Base-by-base conservation (phyloP, 2,888 invertebrate genomes). In the Tachina lurida region DNA sequence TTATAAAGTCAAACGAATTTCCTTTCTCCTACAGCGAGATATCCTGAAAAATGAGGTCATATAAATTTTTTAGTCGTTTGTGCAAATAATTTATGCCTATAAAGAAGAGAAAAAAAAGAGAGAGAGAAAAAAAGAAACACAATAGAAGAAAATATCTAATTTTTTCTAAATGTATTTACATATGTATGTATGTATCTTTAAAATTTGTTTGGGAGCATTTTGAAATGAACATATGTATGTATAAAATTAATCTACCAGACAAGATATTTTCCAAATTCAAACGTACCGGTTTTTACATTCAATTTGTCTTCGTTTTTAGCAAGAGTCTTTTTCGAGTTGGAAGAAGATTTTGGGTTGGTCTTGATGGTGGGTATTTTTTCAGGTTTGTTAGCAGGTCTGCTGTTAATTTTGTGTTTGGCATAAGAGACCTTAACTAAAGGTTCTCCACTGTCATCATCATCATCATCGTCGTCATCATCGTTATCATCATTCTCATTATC, bases 211-310 rank as follows among this genome's bases (percentile, higher is more conserved):
- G 63, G 43, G 43, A 88, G 89, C 87, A 12, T 62, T 31, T 62
- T 41, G 41, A 89, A 89, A 89, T 90, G 88, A 90, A 83, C 31
- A 31, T 7, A n/a, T n/a, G n/a, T n/a, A n/a, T n/a, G n/a, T n/a
- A 31, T 31, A 81, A 78, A 79, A 75, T 84, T 78, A 83, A 82
- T 75, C 95, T 95, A 96, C 96, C 96, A 96, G 95, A 96, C 96
- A 93, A 95, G 95, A 95, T 94, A 95, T 94, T 96, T 96, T 94
- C 96, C 96, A 94, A 95, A 95, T 94, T 96, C 96, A 93, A 96
- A 96, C 95, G 96, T 96, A 95, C 96, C 96, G 94, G 96, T 96
- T 92, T 93, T 92, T 84, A 92, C 91, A 90, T 92, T 93, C 89
- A 91, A 89, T 90, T 91, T 92, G 3, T 90, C 90, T 88, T 93